Conservation (phyloP, 2,888 invertebrate genomes). For the Spilosoma lubricipeda region DNA sequence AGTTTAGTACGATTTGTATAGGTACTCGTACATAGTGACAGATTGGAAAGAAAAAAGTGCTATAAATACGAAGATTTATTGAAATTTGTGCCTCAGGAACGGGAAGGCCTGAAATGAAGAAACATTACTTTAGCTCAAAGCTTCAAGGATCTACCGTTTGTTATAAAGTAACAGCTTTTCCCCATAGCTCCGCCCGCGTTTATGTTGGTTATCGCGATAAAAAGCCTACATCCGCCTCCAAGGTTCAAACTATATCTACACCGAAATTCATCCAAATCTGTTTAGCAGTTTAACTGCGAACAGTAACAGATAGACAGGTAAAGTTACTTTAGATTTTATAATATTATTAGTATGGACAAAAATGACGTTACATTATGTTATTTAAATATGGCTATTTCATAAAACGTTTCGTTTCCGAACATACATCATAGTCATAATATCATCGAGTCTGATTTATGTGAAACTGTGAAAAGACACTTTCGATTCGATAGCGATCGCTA, state of each 20-base stretch:
- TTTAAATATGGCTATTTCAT: neutral
- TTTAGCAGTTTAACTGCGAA: too few relatives aligned
- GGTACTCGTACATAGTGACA: too few relatives aligned
- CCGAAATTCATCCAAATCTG: too few relatives aligned
- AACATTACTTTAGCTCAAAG: neutral
- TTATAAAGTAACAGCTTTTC: neutral
- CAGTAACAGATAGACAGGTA: too few relatives aligned
- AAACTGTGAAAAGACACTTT: neutral
- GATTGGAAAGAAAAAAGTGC: neutral
- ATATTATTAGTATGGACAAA: neutral
- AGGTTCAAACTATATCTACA: too few relatives aligned
- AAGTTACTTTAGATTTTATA: too few relatives aligned
- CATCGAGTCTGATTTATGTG: neutral
- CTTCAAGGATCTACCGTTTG: neutral
- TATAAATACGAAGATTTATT: neutral
- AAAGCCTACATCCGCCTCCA: too few relatives aligned
- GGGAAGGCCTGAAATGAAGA: neutral
- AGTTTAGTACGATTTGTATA: too few relatives aligned
- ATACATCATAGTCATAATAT: neutral
- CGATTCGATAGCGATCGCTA: neutral
- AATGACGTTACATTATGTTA: too few relatives aligned
- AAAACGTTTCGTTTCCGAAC: neutral
- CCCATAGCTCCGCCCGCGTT: too few relatives aligned
- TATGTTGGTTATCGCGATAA: too few relatives aligned
- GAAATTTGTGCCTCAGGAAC: neutral